Evolutionary conservation across 1,140 invertebrate species (phyloP), one percentile per base, ranked within the genome.

Genomic region (Procambarus virginalis): DNA sequence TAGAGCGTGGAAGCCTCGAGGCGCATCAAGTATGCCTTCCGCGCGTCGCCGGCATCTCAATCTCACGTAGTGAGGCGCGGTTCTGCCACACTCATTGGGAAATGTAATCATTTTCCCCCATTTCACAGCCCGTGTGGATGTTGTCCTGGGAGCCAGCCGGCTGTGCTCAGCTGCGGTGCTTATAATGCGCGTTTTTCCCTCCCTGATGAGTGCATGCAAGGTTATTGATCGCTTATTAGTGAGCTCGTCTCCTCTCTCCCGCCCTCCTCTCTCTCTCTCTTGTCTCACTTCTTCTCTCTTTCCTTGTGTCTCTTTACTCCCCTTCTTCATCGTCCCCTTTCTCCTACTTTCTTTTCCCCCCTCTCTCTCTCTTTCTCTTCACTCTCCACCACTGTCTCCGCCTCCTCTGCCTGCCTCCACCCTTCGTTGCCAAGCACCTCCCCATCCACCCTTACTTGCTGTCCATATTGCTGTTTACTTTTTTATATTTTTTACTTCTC

Each of bases 401-500:
- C 48, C 22, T 64, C 81, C 51, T 48, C 75, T 34, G 34, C 34
- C 34, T 68, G 46, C 73, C 87, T 73, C 85, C 85, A 87, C 58
- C 85, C 85, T 87, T 87, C 70, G 58, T 60, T 58, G 58, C 45
- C 60, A 86, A 58, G 58, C 12, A 34, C 75, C 55, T 68, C 77
- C 60, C 85, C 84, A 77, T 83, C 87, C 80, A 77, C 80, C 79
- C 49, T 48, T 51, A 73, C 87, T 48, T 51, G 48, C 60, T 82
- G 22, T 82, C 81, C 87, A 75, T 64, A 51, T 82, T 51, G 80
- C 80, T 73, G 34, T 34, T 34, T 34, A 83, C 87, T 82, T 17
- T 76, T 49, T 83, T 45, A n/a, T 82, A 60, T 89, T 84, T 82
- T 89, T 84, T 84, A 82, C 73, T 12, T 12, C 75, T 86, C 34